Evolutionary conservation across 2,113 vertebrate genomes (phyloP), one percentile per base, ranked within the genome.

Genomic region (Setophaga coronata): DNA sequence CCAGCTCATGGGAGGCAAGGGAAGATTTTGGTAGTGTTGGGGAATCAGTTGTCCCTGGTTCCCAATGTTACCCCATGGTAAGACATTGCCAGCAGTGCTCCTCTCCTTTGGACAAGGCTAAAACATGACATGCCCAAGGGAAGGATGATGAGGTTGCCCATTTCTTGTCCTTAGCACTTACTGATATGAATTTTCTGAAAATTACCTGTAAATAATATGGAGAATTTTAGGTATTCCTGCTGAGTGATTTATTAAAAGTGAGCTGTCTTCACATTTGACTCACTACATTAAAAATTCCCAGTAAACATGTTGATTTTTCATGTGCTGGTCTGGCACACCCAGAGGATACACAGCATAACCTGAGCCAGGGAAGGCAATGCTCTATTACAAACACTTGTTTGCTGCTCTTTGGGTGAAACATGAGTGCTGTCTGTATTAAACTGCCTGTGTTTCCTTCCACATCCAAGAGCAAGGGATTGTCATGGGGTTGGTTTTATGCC

Each of bases 41-140:
- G 33, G 18, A 58, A 33, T 62, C 50, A 21, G 19, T 51, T 93
- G 45, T 57, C 23, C 62, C 23, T 90, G 53, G 12, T 61, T 90
- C 33, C 47, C 36, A 14, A 9, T 43, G 18, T 56, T 72, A 56
- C 6, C 23, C 33, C 0, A 1, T 67, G 34, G 33, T 53, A 84
- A 78, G 65, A 56, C 12, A 2, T 6, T 87, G 87, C 70, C 45
- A 82, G n/a, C 36, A 70, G 28, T 6, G 33, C 51, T 24, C 8
- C 10, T 20, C 40, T 79, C 25, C 50, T 93, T 69, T 70, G 61
- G 79, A 7, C 0, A 0, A 56, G 45, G 33, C 19, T 17, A n/a
- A 58, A 88, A 23, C 0, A 0, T 66, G 58, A 50, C 0, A 0
- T 88, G 33, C 24, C 65, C n/a, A 54, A 72, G 38, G 62, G 58